Conservation (phyloP, 2,888 invertebrate genomes). For the Cephus pygmeus region DNA sequence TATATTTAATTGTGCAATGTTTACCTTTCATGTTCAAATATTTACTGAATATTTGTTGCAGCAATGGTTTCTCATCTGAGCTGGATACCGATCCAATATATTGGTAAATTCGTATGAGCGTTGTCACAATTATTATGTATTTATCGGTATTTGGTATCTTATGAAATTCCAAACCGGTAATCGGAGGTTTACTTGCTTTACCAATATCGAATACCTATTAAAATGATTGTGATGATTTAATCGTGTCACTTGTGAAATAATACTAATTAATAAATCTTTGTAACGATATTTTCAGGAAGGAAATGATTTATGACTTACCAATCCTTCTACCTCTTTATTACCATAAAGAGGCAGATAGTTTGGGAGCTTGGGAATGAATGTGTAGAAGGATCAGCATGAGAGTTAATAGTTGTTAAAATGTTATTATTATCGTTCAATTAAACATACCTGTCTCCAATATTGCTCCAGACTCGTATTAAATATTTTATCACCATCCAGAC, state of each 20-base stretch:
- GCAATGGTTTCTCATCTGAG: conserved; percentile 81
- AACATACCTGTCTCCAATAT: conserved; percentile 84
- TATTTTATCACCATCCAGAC: conserved; percentile 83
- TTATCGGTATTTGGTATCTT: conserved; percentile 77
- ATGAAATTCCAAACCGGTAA: conserved; percentile 90
- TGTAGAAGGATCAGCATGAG: conserved; percentile 16
- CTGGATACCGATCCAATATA: conserved; percentile 81
- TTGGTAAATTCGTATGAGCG: conserved; percentile 86
- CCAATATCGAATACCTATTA: conserved; percentile 88
- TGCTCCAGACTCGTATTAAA: conserved; percentile 81
- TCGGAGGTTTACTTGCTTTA: conserved; percentile 79
- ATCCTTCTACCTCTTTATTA: conserved; percentile 78
- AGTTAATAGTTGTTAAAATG: background rate
- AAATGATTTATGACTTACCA: conserved; percentile 70
- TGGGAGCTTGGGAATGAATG: conserved; percentile 73
- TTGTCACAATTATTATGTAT: conserved; percentile 86
- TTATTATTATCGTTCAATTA: background rate
- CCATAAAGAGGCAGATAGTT: conserved; percentile 81
- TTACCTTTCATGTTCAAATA: conserved; percentile 79
- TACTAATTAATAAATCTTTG: background rate
- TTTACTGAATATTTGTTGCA: conserved; percentile 82
- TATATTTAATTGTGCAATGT: conserved; percentile 23
- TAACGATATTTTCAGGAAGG: background rate
- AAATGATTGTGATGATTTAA: background rate
- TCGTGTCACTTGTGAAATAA: background rate